These are phyloP conservation scores for Mus spretus DNA, from an alignment of 2,797 vertebrate species.

Conservation along the genomic window DNA sequence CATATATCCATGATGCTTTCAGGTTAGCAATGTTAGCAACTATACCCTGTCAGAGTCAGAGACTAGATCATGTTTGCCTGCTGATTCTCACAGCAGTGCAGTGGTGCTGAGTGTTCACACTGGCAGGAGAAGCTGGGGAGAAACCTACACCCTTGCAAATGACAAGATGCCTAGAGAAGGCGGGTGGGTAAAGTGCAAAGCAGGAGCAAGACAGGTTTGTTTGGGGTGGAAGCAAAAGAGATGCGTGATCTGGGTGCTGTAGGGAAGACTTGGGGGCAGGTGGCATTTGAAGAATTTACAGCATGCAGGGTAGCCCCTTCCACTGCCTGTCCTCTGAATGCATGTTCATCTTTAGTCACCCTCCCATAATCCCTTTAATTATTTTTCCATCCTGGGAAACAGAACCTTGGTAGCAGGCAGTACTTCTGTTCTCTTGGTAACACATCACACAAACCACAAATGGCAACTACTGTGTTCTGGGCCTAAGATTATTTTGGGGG, in stretches of 20 bases:
- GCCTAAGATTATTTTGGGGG: background rate
- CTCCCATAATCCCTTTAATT: background rate
- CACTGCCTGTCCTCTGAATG: background rate
- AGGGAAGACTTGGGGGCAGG: background rate
- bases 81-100: background rate
- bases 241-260: background rate
- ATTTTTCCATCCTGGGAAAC: constrained; percentile 36
- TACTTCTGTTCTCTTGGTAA: background rate
- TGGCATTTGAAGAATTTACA: background rate
- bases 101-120: background rate
- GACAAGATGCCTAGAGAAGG: background rate
- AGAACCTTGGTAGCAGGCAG: constrained; percentile 39
- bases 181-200: background rate
- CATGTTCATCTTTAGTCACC: constrained; percentile 1
- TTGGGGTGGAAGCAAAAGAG: background rate
- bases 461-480: background rate
- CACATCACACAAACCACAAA: background rate
- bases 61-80: background rate
- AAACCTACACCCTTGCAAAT: background rate
- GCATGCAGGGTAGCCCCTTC: background rate
- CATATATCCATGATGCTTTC: background rate
- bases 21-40: background rate
- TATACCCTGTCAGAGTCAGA: background rate
- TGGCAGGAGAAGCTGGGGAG: background rate
- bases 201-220: background rate